These are phyloP conservation scores for Acrocyrtus sp. DNA, from an alignment of 2,888 invertebrate genomes.

Conservation along the genomic window DNA sequence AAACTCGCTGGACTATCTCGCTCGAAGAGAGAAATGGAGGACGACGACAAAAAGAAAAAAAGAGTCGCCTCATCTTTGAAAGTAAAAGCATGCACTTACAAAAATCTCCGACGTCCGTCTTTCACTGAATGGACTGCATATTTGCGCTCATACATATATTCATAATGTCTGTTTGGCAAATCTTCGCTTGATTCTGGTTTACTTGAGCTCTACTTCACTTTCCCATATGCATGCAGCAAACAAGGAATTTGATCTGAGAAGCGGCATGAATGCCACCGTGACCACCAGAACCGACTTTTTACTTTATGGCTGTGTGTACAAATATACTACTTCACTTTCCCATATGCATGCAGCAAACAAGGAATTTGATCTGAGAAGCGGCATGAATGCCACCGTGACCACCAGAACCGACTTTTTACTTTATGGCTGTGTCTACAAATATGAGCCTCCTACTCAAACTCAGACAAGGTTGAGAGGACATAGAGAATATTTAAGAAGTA, in stretches of 20 bases:
- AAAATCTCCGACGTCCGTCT: too few species aligned
- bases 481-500: conserved; percentile 43
- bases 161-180: too few species aligned
- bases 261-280: background rate
- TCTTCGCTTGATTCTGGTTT: background rate
- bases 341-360: background rate
- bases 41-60: background rate
- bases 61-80: too few species aligned
- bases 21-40: too few species aligned
- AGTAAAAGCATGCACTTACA: too few species aligned
- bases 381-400: background rate
- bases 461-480: conserved; percentile 6
- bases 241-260: background rate
- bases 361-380: background rate
- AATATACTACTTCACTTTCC: background rate
- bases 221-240: background rate
- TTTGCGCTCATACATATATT: too few species aligned
- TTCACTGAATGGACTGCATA: too few species aligned
- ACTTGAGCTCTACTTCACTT: background rate
- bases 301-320: too few species aligned
- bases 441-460: too few species aligned
- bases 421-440: too few species aligned
- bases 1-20: background rate
- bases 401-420: background rate
- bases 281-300: background rate